Base-by-base conservation (phyloP, 2,797 vertebrate genomes). In the Dendrocincla fuliginosa region DNA sequence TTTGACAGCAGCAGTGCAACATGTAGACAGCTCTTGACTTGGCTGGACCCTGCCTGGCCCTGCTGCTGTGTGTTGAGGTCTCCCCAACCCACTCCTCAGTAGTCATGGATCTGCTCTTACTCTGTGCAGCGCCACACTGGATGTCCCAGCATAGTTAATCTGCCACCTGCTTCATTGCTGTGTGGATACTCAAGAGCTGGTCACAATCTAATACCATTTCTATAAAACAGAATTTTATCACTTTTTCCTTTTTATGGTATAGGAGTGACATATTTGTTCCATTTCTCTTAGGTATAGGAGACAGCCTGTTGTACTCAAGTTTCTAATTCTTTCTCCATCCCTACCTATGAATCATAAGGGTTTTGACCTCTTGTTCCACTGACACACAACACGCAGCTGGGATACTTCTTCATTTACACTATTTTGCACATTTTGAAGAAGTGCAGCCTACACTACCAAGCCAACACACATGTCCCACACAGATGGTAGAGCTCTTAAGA, bases 401-500 rank as follows among this genome's bases (percentile, higher is more conserved):
- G 59, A 71, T 71, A 79, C 65, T 75, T 91, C 92, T 84, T 94
- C 68, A 74, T 92, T 94, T 89, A 76, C 65, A 33, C 77, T 60
- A 25, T 53, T 94, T 85, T 23, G 3, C 70, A 73, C 68, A 71
- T 59, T 53, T 87, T 87, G 76, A 73, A 93, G 78, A 88, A 77
- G 70, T 59, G 64, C 61, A 95, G 93, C 69, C 82, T 91, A 5
- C 61, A 64, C 84, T 93, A 88, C 44, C 37, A 84, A 84, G 87
- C 80, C 80, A 96, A 70, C 20, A n/a, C 61, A 79, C 32, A 27
- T 50, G 60, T 95, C 78, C 70, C n/a, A 53, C 70, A 65, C 93
- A 96, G 87, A 96, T 96, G 93, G 94, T 89, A 95, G 81, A 93
- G 81, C 44, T 96, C 89, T 97, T 95, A 94, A 93, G 84, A 91